Evolutionary conservation across 2,113 vertebrate species (phyloP).

Genomic region (Chionomys nivalis): DNA sequence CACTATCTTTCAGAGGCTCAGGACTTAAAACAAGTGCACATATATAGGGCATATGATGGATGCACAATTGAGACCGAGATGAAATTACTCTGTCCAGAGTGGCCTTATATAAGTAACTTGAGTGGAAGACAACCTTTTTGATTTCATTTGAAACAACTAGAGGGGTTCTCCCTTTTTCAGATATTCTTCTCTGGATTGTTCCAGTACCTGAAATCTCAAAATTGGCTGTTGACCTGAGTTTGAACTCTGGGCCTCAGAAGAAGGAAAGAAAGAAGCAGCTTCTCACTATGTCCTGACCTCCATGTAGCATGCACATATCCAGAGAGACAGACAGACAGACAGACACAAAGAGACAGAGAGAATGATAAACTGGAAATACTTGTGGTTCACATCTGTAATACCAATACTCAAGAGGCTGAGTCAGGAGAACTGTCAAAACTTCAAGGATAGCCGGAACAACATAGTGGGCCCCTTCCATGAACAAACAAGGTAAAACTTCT

Average conservation of each 20-base stretch:
- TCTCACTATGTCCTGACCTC: background rate
- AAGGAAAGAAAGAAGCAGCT: background rate
- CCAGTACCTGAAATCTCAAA: background rate
- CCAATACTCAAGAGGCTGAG: background rate
- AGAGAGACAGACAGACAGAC: background rate
- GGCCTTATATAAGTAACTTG: background rate
- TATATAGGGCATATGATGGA: background rate
- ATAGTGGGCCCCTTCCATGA: background rate
- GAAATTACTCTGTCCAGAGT: background rate
- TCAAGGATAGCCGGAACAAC: background rate
- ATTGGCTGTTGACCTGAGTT: background rate
- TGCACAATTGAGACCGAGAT: background rate
- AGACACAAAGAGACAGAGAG: background rate
- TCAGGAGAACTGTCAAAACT: background rate
- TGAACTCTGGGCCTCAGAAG: background rate
- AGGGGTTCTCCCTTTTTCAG: background rate
- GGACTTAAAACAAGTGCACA: conserved; percentile 23
- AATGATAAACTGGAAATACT: background rate
- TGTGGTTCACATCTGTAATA: background rate
- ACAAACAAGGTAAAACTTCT: background rate
- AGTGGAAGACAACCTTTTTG: background rate
- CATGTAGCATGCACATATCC: background rate
- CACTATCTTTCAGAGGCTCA: background rate
- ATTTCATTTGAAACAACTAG: background rate
- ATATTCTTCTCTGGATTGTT: background rate